Percentiles rank a stretch among this genome's conserved stretches.
These are phyloP conservation scores for Xiphias gladius DNA, from an alignment of 2,113 vertebrate genomes.

Conservation along the genomic window DNA sequence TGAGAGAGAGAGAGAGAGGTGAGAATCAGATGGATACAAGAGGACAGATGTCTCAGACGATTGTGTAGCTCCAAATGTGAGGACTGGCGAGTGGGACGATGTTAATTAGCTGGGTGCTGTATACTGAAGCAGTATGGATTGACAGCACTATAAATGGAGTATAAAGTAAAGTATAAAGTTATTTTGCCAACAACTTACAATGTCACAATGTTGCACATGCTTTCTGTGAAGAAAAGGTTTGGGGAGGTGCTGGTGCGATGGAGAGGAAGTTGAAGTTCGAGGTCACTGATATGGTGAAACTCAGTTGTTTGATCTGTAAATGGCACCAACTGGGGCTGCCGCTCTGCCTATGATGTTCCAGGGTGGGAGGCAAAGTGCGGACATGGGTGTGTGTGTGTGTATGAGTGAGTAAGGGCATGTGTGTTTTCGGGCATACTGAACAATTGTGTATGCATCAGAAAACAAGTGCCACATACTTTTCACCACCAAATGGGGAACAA, in stretches of 20 bases:
- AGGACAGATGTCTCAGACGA: constrained; percentile 15
- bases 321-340: constrained; percentile 60
- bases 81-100: constrained; percentile 1
- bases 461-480: constrained; percentile 35
- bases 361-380: constrained; percentile 46
- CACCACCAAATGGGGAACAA: constrained; percentile 7
- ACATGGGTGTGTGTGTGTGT: constrained; percentile 49
- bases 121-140: constrained; percentile 30
- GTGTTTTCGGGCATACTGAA: constrained; percentile 1
- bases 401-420: constrained; percentile 16
- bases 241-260: constrained; percentile 52
- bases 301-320: constrained; percentile 78
- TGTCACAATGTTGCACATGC: constrained; percentile 38
- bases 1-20: neutral
- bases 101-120: constrained; percentile 17
- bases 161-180: too few relatives aligned
- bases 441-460: constrained; percentile 21
- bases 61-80: constrained; percentile 32
- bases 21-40: constrained; percentile 8
- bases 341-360: constrained; percentile 68
- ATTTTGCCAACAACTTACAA: constrained; percentile 20
- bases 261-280: constrained; percentile 71
- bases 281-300: constrained; percentile 67
- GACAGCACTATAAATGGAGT: constrained; percentile 26
- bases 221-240: constrained; percentile 65